Evolutionary conservation across 2,888 invertebrate species (phyloP).

Genomic region (Drosophila flavopinicola): DNA sequence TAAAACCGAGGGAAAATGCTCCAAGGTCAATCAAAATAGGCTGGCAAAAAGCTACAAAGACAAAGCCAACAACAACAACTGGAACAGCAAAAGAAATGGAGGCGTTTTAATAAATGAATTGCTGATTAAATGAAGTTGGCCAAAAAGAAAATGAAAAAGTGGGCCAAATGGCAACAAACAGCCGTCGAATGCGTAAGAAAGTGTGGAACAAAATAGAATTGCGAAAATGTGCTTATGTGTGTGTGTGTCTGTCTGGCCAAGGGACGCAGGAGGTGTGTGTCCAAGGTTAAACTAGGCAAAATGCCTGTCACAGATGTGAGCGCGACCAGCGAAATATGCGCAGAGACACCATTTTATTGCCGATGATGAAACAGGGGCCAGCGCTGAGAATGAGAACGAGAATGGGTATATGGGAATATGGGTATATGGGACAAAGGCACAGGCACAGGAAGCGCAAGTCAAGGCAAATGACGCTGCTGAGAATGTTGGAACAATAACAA

Average conservation of each 20-base stretch:
- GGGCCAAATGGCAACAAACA: constrained; percentile 36
- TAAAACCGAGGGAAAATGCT: constrained; percentile 45
- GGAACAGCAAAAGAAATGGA: neutral
- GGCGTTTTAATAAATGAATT: constrained; percentile 70
- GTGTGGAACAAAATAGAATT: constrained; percentile 70
- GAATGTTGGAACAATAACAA: constrained; percentile 74
- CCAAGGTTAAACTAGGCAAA: constrained; percentile 51
- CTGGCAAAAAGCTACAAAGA: constrained; percentile 8
- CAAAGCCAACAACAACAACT: constrained; percentile 11
- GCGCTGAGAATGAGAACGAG: neutral
- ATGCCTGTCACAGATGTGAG: constrained; percentile 52
- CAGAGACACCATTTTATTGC: constrained; percentile 73
- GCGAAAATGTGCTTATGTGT: constrained; percentile 49
- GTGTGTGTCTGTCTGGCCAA: constrained; percentile 3
- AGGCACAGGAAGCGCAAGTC: constrained; percentile 37
- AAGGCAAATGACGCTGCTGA: constrained; percentile 49
- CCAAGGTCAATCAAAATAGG: constrained; percentile 40
- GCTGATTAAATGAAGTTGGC: constrained; percentile 72
- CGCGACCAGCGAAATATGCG: constrained; percentile 63
- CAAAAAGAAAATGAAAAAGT: constrained; percentile 23
- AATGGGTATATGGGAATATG: neutral
- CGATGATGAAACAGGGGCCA: constrained; percentile 39
- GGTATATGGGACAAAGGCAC: neutral
- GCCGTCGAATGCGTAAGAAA: constrained; percentile 54
- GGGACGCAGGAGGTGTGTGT: constrained; percentile 10